Evolutionary conservation across 2,888 invertebrate genomes (phyloP).

Genomic region (Schrankia costaestrigalis): DNA sequence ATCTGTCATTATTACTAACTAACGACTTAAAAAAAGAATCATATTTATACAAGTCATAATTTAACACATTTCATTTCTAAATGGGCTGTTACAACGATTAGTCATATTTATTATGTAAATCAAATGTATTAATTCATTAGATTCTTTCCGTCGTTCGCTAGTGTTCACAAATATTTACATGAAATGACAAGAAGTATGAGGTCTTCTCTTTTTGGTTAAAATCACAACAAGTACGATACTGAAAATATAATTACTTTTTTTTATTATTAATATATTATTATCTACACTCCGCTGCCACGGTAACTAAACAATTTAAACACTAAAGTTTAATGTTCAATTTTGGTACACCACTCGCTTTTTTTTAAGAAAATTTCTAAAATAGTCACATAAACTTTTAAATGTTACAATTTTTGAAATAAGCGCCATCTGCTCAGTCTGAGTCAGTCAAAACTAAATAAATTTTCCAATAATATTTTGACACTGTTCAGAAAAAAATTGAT

Average conservation of each 20-base stretch:
- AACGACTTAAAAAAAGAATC: slow-evolving; percentile 16
- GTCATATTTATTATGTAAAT: too few species aligned
- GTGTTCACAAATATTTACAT: slow-evolving; percentile 53
- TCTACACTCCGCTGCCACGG: slow-evolving; percentile 53
- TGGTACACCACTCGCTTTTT: slow-evolving; percentile 25
- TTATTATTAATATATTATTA: slow-evolving; percentile 35
- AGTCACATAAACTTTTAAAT: too few species aligned
- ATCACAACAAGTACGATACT: slow-evolving; percentile 74
- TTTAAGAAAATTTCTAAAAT: too few species aligned
- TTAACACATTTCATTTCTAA: too few species aligned
- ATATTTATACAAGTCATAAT: slow-evolving; percentile 10
- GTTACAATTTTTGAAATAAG: too few species aligned
- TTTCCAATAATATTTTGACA: too few species aligned
- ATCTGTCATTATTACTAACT: slow-evolving; percentile 15
- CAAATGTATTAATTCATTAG: neutral
- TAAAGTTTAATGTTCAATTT: slow-evolving; percentile 23
- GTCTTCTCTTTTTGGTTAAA: slow-evolving; percentile 73
- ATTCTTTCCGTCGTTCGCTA: slow-evolving; percentile 9
- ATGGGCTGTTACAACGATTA: too few species aligned
- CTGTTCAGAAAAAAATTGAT: too few species aligned
- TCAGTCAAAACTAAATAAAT: too few species aligned
- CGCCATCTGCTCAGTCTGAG: too few species aligned
- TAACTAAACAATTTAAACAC: slow-evolving; percentile 24
- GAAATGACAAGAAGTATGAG: slow-evolving; percentile 58
- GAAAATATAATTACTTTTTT: slow-evolving; percentile 62